Percentiles rank a stretch among this genome's conserved stretches.
Conservation (phyloP, 2,888 invertebrate species). For the Beris chalybata region DNA sequence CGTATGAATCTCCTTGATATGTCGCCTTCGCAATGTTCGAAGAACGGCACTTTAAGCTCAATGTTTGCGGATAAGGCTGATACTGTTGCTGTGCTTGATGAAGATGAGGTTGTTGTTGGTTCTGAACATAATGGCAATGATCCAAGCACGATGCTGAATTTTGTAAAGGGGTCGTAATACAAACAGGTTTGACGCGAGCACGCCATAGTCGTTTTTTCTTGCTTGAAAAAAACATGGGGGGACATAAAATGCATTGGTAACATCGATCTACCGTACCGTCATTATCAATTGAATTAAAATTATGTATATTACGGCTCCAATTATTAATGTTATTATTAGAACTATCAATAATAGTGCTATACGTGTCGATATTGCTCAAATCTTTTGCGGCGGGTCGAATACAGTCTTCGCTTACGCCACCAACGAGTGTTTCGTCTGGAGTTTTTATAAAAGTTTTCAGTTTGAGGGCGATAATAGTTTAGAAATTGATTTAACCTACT, state of each 20-base stretch:
- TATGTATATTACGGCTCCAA: constrained; percentile 31
- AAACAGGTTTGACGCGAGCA: constrained; percentile 49
- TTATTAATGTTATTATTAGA: constrained; percentile 28
- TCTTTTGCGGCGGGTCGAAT: constrained; percentile 34
- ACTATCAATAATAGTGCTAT: constrained; percentile 25
- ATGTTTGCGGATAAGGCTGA: constrained; percentile 30
- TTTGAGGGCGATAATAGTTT: constrained; percentile 31
- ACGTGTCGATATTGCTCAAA: constrained; percentile 15
- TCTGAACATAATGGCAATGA: too few relatives aligned
- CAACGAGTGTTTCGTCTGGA: constrained; percentile 37
- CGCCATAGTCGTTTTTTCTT: constrained; percentile 54
- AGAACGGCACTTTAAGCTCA: constrained; percentile 3
- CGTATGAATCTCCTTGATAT: neutral
- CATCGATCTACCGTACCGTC: constrained; percentile 57
- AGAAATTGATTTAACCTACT: neutral
- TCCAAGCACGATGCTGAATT: constrained; percentile 29
- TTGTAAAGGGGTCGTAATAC: constrained; percentile 39
- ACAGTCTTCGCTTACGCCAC: constrained; percentile 38
- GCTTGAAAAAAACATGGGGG: constrained; percentile 56
- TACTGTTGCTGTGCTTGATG: constrained; percentile 44
- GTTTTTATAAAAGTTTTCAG: constrained; percentile 37
- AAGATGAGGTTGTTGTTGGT: constrained; percentile 25
- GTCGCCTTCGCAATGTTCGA: neutral
- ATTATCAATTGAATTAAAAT: constrained; percentile 51
- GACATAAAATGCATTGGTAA: constrained; percentile 57